Conservation (phyloP, 2,797 vertebrate species). For the Danio jaintianensis region DNA sequence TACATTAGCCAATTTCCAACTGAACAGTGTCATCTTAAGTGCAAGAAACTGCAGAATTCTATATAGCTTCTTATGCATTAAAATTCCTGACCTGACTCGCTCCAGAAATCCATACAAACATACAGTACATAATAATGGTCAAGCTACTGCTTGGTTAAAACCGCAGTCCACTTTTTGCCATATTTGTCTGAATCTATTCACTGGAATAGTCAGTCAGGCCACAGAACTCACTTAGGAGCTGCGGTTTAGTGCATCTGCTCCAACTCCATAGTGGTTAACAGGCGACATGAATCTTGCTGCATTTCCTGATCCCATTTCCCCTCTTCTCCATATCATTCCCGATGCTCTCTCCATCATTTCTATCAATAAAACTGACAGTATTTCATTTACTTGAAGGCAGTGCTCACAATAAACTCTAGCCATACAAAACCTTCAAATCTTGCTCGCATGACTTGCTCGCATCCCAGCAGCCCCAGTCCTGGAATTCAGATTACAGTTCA, state of each 20-base stretch:
- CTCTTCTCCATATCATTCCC: not conserved
- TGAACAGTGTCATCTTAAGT: not conserved
- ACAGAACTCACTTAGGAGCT: constrained; percentile 19
- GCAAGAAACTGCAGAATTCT: not conserved
- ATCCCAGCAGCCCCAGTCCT: too few relatives aligned
- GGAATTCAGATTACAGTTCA: constrained; percentile 51
- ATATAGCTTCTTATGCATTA: not conserved
- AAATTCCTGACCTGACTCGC: not conserved
- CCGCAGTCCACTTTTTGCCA: not conserved
- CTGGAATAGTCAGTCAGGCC: constrained; percentile 5
- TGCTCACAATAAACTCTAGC: constrained; percentile 1
- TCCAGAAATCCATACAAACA: constrained; percentile 7
- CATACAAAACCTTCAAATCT: not conserved
- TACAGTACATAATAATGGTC: not conserved
- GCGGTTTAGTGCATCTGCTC: not conserved
- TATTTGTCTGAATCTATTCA: constrained; percentile 3
- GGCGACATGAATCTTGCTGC: not conserved
- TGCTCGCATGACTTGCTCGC: not conserved
- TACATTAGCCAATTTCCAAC: not conserved
- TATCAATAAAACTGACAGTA: not conserved
- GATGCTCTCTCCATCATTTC: not conserved
- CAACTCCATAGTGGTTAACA: not conserved
- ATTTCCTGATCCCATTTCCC: not conserved
- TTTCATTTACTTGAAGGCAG: not conserved
- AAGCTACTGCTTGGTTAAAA: not conserved